Evolutionary conservation across 2,888 invertebrate genomes (phyloP), one percentile per base, ranked within the genome.

Genomic region (Ypsolopha sequella): DNA sequence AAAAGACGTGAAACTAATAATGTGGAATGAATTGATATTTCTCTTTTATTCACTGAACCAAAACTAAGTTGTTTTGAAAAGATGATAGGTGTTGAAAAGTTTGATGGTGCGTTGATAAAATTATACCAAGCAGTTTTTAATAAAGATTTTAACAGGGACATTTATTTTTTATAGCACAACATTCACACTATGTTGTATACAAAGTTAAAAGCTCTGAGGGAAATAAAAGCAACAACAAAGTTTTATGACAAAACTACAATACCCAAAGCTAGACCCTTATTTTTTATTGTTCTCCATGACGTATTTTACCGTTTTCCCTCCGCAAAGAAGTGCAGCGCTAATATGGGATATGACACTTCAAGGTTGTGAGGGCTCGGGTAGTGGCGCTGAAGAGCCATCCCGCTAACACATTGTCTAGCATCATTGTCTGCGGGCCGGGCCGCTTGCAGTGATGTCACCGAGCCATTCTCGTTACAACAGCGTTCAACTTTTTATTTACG

Each of bases 401-500:
- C 76, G 70, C 78, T 71, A 78, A 76, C 81, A 80, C 78, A 81
- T 80, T 82, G 82, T 81, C 79, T 81, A 75, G 74, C 68, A 70
- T 71, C 79, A 80, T 84, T 81, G 85, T 84, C 76, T 77, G 69
- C 64, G 63, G 68, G 64, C 61, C 65, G 66, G 68, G 70, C 70
- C 24, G 24, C 24, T 24, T 24, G 24, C 24, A 24, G 24, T 24
- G 24, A 24, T 24, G 24, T 24, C 24, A 4, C 24, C 24, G 24
- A 24, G 24, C 24, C 24, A 38, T 24, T 70, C 75, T 76, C 76
- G 76, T 79, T 77, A 82, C 77, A 75, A 63, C 76, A 75, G 70
- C 74, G 81, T 68, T 82, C 80, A 81, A 79, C 80, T 82, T 84
- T 84, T 84, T 86, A 84, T 84, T 86, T 82, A 84, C 82, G 79